Conservation (phyloP, 2,888 invertebrate species). For the Orthosia cruda region DNA sequence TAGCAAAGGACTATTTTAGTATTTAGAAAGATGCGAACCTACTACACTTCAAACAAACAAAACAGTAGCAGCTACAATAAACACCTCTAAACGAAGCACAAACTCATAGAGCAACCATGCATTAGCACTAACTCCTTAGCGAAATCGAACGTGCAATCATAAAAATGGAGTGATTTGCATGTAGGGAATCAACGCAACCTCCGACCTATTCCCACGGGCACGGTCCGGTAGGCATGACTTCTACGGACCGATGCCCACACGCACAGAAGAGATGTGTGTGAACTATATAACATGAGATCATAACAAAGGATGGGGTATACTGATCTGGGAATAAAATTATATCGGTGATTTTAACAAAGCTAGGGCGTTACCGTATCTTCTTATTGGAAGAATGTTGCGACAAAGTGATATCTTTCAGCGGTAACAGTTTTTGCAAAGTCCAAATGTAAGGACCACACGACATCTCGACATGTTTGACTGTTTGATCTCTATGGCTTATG, state of each 20-base stretch:
- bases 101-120: not conserved
- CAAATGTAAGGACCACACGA: no score
- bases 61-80: not conserved
- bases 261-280: constrained; percentile 76
- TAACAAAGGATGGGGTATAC: constrained; percentile 56
- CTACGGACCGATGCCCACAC: constrained; percentile 80
- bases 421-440: not conserved
- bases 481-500: no score
- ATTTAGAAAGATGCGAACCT: not conserved
- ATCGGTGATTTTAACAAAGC: not conserved
- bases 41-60: not conserved
- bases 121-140: constrained; percentile 29
- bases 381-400: no score
- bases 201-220: constrained; percentile 83
- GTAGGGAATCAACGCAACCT: constrained; percentile 70
- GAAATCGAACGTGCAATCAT: constrained; percentile 42
- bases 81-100: not conserved
- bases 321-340: constrained; percentile 51
- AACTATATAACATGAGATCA: constrained; percentile 70
- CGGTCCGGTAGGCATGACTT: constrained; percentile 82
- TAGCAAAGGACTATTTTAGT: not conserved
- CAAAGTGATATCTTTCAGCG: not conserved
- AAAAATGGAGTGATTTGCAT: constrained; percentile 68
- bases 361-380: not conserved
- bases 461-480: no score